A percentile compares a stretch with the other conserved stretches of the same genome.
phyloP scores from a whole-genome alignment of 2,113 vertebrate genomes.

The Dromas ardeola region DNA sequence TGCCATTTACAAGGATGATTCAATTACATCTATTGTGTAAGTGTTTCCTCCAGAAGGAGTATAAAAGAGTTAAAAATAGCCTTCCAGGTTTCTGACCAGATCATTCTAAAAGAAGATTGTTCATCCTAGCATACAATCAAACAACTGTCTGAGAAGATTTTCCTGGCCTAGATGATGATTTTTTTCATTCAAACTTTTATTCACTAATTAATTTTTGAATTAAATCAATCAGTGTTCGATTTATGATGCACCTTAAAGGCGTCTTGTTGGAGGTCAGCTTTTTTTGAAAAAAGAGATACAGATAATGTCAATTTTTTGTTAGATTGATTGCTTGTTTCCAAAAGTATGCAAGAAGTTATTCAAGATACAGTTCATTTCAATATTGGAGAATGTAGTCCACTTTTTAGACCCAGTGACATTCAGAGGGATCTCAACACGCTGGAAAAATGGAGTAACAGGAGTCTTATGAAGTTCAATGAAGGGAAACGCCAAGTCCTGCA shows the following conservation, averaged over 20 bases:
- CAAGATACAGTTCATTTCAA: neutral
- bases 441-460: neutral
- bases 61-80: neutral
- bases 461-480: neutral
- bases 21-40: neutral
- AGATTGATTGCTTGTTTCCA: neutral
- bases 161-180: neutral
- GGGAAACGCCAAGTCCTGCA: neutral
- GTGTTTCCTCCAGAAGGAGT: neutral
- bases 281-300: neutral
- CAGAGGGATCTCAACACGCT: neutral
- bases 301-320: neutral
- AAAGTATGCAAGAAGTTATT: neutral
- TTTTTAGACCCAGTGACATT: neutral
- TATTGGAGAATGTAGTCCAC: neutral
- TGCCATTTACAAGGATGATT: neutral
- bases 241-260: neutral
- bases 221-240: neutral
- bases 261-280: neutral
- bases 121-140: neutral
- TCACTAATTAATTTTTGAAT: slow-evolving; percentile 48
- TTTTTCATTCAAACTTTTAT: neutral
- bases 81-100: neutral
- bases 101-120: neutral
- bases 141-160: neutral